Evolutionary conservation across 2,888 invertebrate species (phyloP), one percentile per base, ranked within the genome.

Genomic region (Idaea dimidiata): DNA sequence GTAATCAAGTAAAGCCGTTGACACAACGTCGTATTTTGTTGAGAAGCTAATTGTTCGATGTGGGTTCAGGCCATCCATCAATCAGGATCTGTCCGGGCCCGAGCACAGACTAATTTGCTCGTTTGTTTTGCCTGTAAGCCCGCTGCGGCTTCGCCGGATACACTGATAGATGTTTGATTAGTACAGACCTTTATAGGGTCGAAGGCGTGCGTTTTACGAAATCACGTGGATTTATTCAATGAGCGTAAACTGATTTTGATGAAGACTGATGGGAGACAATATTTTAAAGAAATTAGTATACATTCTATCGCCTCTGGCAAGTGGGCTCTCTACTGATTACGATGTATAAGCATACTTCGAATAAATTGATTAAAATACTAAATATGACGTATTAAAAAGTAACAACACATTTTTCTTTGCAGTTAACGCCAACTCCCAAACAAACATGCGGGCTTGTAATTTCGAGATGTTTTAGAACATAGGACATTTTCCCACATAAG

Each of bases 71-170:
- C 80, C 85, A 88, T 90, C 89, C 82, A 91, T 91, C 92, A 91
- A 91, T 91, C 91, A 91, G 86, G 88, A 82, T 88, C 86, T 86
- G 89, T 87, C 87, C 73, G 79, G 78, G 76, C 73, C 76, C 73
- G 80, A 78, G 81, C 82, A 75, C 73, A 77, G 85, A 83, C 89
- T 91, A 90, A 91, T 91, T 90, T 88, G 86, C 87, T 84, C 89
- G 88, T 90, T 91, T 90, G 91, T 91, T 91, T 88, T 81, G 84
- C 82, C 83, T 78, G 82, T 86, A 87, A 90, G 85, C 88, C 82
- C 73, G 72, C 69, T 74, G 69, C 73, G 79, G 86, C 84, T 84
- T 84, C 83, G 72, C 69, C 76, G 71, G 68, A 43, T 65, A 63
- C 66, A 66, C 74, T 78, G 79, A 82, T 82, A 80, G 77, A 77